Percentiles rank a stretch among this genome's conserved stretches.
phyloP scores from a whole-genome alignment of 2,113 vertebrate genomes.

The Carollia perspicillata region DNA sequence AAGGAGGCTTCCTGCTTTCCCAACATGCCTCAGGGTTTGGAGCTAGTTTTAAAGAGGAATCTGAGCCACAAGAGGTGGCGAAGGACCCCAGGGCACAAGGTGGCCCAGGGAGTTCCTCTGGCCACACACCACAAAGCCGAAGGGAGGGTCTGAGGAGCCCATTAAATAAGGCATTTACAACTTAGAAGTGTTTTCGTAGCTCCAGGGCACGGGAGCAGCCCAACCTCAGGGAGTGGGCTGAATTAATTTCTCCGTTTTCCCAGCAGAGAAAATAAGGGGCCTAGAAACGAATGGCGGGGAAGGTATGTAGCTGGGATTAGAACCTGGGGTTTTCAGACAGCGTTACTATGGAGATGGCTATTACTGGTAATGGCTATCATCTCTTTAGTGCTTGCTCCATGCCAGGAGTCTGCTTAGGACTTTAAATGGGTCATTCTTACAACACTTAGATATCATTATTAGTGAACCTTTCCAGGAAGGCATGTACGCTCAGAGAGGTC shows the following conservation, averaged over 20 bases:
- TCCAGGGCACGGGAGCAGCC: background rate
- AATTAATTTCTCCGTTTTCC: background rate
- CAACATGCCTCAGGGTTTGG: background rate
- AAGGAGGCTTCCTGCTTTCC: background rate
- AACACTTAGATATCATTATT: background rate
- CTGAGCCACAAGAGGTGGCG: background rate
- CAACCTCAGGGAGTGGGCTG: background rate
- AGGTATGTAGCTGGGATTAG: background rate
- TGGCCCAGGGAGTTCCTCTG: background rate
- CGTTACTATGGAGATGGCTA: accelerated
- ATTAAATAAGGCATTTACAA: background rate
- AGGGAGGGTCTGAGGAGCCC: background rate
- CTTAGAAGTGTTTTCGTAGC: background rate
- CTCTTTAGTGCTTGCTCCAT: background rate
- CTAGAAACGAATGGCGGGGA: background rate
- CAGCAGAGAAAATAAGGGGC: background rate
- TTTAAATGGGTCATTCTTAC: background rate
- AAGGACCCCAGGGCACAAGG: background rate
- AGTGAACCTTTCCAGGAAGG: background rate
- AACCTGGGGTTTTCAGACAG: background rate
- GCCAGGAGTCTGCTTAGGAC: background rate
- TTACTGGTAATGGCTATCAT: background rate
- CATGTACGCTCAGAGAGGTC: background rate
- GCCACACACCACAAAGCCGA: background rate
- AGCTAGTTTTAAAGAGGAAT: background rate